Evolutionary conservation across 2,113 vertebrate species (phyloP).

Genomic region (Fregetta grallaria): DNA sequence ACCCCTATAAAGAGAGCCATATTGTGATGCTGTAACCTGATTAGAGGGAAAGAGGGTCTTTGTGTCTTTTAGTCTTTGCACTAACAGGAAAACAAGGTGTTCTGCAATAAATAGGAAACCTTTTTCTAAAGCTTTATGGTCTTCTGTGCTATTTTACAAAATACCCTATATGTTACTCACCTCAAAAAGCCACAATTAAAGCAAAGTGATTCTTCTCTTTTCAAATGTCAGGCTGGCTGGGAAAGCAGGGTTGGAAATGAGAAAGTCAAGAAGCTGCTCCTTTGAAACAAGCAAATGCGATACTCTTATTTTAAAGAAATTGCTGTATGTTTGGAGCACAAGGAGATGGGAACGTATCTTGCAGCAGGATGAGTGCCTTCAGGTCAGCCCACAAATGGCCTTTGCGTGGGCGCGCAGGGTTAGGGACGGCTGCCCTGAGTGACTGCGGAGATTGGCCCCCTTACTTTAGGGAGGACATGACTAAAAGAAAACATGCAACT

Average conservation of each 20-base stretch:
- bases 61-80: background rate
- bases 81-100: conserved; percentile 50
- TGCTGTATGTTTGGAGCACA: background rate
- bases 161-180: background rate
- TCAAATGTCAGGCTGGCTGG: background rate
- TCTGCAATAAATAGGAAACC: conserved; percentile 24
- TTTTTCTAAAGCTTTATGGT: conserved; percentile 41
- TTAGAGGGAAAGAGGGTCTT: conserved; percentile 41
- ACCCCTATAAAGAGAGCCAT: conserved; percentile 49
- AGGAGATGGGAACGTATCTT: background rate
- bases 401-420: background rate
- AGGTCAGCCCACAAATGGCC: background rate
- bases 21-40: conserved; percentile 45
- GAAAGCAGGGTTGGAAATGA: background rate
- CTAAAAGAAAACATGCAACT: background rate
- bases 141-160: background rate
- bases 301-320: background rate
- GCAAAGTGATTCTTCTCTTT: background rate
- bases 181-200: background rate
- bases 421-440: background rate
- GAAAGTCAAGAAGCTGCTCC: background rate
- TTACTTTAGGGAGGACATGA: background rate
- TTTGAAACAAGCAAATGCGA: background rate
- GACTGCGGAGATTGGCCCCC: background rate
- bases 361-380: background rate